Base-by-base conservation (phyloP, 2,888 invertebrate species). In the Agrenia bidenticulata region DNA sequence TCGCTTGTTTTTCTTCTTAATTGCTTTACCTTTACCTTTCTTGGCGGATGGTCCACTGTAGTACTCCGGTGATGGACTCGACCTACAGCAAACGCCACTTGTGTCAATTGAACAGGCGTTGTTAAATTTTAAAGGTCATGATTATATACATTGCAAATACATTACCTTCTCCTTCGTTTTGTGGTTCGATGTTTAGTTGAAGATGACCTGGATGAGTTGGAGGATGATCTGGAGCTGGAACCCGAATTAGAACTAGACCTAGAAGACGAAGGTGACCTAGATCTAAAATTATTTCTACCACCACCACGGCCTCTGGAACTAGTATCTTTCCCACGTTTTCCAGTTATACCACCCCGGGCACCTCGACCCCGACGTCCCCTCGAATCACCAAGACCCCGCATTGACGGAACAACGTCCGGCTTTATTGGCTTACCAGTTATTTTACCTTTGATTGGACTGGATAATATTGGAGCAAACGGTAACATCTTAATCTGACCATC, bases 181-280 rank as follows among this genome's bases (percentile, higher is more conserved):
- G 69, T 60, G 42, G 73, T 74, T n/a, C 37, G 54, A 17, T 26
- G 26, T 4, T 23, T 17, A 23, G 19, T 37, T 13, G 37, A 64
- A 2, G 72, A 66, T 58, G 73, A 67, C 53, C 73, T 69, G 63
- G 68, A 76, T 66, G 66, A 63, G 1, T 61, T 58, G 15, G 69
- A 69, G 53, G 72, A 68, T 2, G 70, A 61, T 15, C 67, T 64
- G 13, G 77, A 77, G 45, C 74, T 66, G 9, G 77, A 77, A 27
- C 77, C 77, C 9, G 78, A 79, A 11, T 73, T 66, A 13, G 77
- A 77, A 24, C 73, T 57, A 17, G 76, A 77, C 59, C 75, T 64
- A 32, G 67, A 58, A 42, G 66, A 67, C 42, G 74, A 67, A 37
- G 66, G 11, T 9, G 74, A 63, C 41, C 61, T 54, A 64, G 72